phyloP scores from a whole-genome alignment of 2,113 vertebrate species.

The Illadopsis cleaveri region DNA sequence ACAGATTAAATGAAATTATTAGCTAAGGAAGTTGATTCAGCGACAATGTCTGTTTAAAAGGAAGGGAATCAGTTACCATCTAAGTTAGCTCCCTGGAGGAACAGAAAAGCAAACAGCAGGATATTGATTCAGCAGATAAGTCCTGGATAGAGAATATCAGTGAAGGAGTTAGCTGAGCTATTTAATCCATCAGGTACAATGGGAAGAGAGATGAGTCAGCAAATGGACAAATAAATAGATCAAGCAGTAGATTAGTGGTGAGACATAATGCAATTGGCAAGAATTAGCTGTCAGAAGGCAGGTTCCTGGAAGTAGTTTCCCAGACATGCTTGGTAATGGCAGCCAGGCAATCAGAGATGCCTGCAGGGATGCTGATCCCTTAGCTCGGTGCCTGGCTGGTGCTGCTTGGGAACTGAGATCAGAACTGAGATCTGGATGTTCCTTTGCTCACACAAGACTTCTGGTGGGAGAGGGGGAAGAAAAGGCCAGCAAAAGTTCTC shows the following conservation, averaged over 20 bases:
- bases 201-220: neutral
- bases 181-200: neutral
- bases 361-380: neutral
- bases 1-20: neutral
- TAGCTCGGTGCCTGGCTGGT: accelerated
- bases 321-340: neutral
- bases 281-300: neutral
- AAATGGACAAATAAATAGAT: slow-evolving; percentile 23
- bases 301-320: neutral
- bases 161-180: neutral
- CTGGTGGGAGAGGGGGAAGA: neutral
- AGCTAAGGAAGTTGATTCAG: neutral
- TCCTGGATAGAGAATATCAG: neutral
- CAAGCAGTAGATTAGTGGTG: neutral
- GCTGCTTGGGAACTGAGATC: neutral
- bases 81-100: neutral
- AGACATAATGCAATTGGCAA: neutral
- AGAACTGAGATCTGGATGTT: accelerated
- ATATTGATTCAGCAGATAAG: neutral
- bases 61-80: neutral
- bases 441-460: neutral
- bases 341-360: neutral
- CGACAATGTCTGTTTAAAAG: neutral
- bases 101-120: neutral
- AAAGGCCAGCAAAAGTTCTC: neutral